Base-by-base conservation (phyloP, 2,888 invertebrate genomes). In the Portevinia maculata region DNA sequence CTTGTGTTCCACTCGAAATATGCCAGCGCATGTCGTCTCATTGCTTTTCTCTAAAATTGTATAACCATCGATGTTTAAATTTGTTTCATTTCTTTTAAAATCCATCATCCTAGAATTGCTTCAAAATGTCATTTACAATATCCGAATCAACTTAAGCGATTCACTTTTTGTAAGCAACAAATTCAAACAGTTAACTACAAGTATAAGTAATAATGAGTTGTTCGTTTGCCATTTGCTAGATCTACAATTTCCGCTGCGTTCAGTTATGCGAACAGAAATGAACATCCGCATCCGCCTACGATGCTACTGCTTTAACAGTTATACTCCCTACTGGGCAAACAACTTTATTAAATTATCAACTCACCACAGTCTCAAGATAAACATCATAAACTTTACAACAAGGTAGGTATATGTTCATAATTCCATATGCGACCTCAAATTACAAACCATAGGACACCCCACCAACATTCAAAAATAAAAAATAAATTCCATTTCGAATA, bases 401-500 rank as follows among this genome's bases (percentile, higher is more conserved):
- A 41, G 37, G 50, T 50, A 41, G 37, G 50, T 50, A 70, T 15
- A 64, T 44, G 65, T 71, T 65, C 71, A 71, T 79, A 74, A 60
- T n/a, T 17, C 46, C 60, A 60, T 19, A 55, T 71, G 55, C 52
- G 59, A 73, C 60, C 70, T 60, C 67, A 83, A 60, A 60, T 48
- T 65, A 67, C 41, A 67, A 67, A 37, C 71, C 19, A 41, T 65
- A 34, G 62, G 71, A 67, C 67, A 62, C 69, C 83, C 67, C 55
- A 57, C 71, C 4, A 60, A 30, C 41, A 34, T 15, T 3, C 21
- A 30, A 64, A 48, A 34, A 21, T 50, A 30, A 30, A 24, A 75
- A 74, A 75, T 83, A 65, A 60, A 71, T 65, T 76, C 62, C 44
- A 44, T 32, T 24, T 52, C 59, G 55, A 83, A 83, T 83, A 83